These are phyloP conservation scores for Patella ulyssiponensis DNA, from an alignment of 2,888 invertebrate species.

Conservation along the genomic window DNA sequence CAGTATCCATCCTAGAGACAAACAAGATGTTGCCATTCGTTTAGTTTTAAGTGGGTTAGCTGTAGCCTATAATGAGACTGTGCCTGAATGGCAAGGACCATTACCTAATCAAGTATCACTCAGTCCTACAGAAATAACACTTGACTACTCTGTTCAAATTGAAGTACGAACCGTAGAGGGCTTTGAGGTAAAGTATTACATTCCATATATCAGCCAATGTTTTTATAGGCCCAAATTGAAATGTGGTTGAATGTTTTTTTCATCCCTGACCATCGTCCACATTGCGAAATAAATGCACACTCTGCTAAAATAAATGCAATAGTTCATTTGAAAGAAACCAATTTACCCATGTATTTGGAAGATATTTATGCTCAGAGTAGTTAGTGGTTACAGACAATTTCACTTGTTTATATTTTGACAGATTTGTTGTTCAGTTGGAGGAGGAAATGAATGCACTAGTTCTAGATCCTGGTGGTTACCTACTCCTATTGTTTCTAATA, in stretches of 20 bases:
- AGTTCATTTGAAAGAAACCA: no score
- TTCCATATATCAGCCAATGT: no score
- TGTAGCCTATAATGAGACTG: constrained; percentile 53
- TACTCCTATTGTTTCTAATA: constrained; percentile 40
- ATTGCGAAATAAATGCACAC: no score
- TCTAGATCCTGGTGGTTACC: constrained; percentile 38
- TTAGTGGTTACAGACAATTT: no score
- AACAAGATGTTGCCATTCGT: constrained; percentile 58
- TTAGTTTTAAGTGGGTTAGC: constrained; percentile 52
- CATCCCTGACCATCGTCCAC: no score
- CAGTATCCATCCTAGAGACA: constrained; percentile 61
- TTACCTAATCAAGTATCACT: constrained; percentile 32
- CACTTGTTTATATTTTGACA: not conserved
- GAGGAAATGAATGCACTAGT: not conserved
- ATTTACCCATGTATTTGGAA: no score
- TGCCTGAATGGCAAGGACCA: constrained; percentile 55
- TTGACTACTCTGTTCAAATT: constrained; percentile 1
- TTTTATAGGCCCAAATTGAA: no score
- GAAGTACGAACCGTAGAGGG: constrained; percentile 20
- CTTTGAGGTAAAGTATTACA: constrained; percentile 35
- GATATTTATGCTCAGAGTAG: no score
- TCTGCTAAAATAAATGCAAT: no score
- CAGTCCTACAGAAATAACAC: constrained; percentile 7
- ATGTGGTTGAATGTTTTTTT: no score
- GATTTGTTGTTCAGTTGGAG: not conserved